phyloP scores from a whole-genome alignment of 2,888 invertebrate species.

The Cheiracanthium punctorium region DNA sequence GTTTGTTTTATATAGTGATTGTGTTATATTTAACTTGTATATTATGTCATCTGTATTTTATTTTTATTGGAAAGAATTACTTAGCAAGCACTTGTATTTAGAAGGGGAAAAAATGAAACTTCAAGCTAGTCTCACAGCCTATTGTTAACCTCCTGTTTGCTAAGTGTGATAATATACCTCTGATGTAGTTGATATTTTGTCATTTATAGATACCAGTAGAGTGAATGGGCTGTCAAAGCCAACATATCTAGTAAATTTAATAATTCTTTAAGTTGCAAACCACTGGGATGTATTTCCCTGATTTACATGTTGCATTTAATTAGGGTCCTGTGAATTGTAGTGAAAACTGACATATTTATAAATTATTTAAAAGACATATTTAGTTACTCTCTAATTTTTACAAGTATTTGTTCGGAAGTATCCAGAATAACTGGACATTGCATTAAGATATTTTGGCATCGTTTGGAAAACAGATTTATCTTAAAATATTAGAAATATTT shows the following conservation, averaged over 20 bases:
- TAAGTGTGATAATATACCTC: conserved; percentile 34
- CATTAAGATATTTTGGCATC: too few species aligned
- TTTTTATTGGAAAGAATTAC: conserved; percentile 10
- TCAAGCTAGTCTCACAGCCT: conserved; percentile 48
- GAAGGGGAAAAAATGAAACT: too few species aligned
- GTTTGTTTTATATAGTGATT: conserved; percentile 9
- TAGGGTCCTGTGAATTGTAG: too few species aligned
- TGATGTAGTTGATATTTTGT: background rate
- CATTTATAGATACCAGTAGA: background rate
- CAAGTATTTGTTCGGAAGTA: too few species aligned
- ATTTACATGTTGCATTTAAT: too few species aligned
- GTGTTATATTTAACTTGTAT: conserved; percentile 19
- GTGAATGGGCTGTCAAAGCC: background rate
- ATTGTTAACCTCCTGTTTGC: conserved; percentile 44
- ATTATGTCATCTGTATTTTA: conserved; percentile 9
- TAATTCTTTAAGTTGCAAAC: background rate
- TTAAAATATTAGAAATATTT: too few species aligned
- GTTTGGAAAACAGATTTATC: too few species aligned
- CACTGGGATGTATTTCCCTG: background rate
- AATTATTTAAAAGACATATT: too few species aligned
- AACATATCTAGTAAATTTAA: background rate
- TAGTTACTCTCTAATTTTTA: too few species aligned
- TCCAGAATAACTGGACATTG: too few species aligned
- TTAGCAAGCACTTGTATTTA: conserved; percentile 29
- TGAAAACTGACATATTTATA: too few species aligned